Percentiles rank a stretch among this genome's conserved stretches.
These are phyloP conservation scores for Drosophila ironensis DNA, from an alignment of 1,140 invertebrate genomes.

Conservation along the genomic window DNA sequence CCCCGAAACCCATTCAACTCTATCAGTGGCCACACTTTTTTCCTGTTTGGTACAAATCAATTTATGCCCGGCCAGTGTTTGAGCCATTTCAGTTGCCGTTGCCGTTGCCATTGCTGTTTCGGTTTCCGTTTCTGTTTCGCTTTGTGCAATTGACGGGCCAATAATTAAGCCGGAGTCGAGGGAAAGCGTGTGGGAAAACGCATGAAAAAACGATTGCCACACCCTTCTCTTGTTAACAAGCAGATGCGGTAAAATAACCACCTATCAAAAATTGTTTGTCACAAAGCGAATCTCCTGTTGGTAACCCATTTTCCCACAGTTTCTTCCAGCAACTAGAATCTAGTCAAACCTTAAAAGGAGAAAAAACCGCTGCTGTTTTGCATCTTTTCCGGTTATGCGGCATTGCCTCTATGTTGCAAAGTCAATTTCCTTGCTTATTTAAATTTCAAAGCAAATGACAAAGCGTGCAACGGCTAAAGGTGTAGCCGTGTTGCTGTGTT, in stretches of 20 bases:
- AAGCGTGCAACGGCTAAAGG: slow-evolving; percentile 27
- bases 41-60: slow-evolving; percentile 58
- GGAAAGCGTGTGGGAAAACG: slow-evolving; percentile 20
- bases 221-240: not conserved
- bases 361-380: no score
- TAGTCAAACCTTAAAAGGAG: no score
- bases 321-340: no score
- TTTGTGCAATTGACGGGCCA: slow-evolving; percentile 81
- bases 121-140: slow-evolving; percentile 46
- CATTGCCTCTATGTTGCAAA: slow-evolving; percentile 42
- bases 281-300: no score
- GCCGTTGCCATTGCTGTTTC: not conserved
- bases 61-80: slow-evolving; percentile 73
- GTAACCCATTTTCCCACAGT: no score
- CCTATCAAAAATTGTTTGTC: no score
- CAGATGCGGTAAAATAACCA: not conserved
- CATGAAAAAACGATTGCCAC: not conserved
- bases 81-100: slow-evolving; percentile 64
- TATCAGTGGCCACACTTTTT: slow-evolving; percentile 16
- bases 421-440: slow-evolving; percentile 80
- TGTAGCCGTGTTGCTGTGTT: slow-evolving; percentile 48
- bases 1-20: not conserved
- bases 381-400: slow-evolving; percentile 2
- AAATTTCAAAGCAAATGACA: slow-evolving; percentile 69
- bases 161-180: slow-evolving; percentile 68